Evolutionary conservation across 1,140 invertebrate species (phyloP).

Genomic region (Zaprionus camerounensis): DNA sequence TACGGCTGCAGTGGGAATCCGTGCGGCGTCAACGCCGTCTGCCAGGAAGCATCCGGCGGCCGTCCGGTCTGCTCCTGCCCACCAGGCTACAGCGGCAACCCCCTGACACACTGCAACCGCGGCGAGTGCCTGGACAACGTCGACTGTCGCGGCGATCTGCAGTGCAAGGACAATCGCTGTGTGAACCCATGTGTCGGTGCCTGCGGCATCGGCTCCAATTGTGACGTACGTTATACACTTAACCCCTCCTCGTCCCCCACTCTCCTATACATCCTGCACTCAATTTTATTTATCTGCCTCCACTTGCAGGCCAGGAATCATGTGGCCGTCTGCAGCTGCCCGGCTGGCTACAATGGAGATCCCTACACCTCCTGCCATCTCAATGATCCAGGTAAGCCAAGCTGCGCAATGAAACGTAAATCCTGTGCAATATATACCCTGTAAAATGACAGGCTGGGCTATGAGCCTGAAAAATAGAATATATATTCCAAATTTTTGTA

Average conservation of each 20-base stretch:
- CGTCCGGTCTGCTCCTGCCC: conserved; percentile 90
- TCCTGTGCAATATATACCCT: too few species aligned
- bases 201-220: conserved; percentile 89
- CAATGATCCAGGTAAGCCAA: conserved; percentile 86
- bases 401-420: too few species aligned
- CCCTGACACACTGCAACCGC: conserved; percentile 87
- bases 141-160: conserved; percentile 87
- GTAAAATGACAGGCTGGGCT: too few species aligned
- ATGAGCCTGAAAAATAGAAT: too few species aligned
- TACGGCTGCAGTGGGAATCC: conserved; percentile 83
- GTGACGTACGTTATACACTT: conserved; percentile 86
- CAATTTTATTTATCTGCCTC: conserved; percentile 61
- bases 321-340: conserved; percentile 93
- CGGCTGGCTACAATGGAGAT: conserved; percentile 93
- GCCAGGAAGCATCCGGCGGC: conserved; percentile 86
- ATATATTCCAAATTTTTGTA: too few species aligned
- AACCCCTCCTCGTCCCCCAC: not conserved
- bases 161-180: conserved; percentile 91
- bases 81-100: conserved; percentile 89
- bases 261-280: conserved; percentile 56
- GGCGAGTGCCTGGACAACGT: conserved; percentile 87
- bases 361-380: conserved; percentile 88
- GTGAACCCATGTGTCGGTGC: conserved; percentile 91
- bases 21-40: conserved; percentile 88
- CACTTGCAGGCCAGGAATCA: conserved; percentile 89